Evolutionary conservation across 2,113 vertebrate species (phyloP).

Genomic region (Oostethus manadensis): DNA sequence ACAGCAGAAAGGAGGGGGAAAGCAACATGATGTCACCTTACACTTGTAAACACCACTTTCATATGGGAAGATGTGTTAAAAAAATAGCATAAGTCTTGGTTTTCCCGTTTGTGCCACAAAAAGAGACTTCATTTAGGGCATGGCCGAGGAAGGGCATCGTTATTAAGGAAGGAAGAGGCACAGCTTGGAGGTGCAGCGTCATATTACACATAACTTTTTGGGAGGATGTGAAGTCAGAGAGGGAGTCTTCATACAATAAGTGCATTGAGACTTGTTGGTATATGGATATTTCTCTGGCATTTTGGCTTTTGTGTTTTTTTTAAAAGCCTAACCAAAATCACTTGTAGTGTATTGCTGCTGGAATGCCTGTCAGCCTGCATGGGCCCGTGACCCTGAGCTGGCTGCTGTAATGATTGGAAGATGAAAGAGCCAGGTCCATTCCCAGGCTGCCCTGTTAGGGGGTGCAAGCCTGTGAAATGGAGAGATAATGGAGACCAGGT

Average conservation of each 20-base stretch:
- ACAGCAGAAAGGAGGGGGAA: slow-evolving; percentile 36
- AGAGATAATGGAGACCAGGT: slow-evolving; percentile 80
- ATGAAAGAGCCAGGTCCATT: slow-evolving; percentile 80
- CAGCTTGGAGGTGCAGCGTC: slow-evolving; percentile 49
- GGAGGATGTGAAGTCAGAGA: slow-evolving; percentile 62
- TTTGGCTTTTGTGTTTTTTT: slow-evolving; percentile 31
- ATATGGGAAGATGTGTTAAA: slow-evolving; percentile 11
- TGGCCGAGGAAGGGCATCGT: slow-evolving; percentile 27
- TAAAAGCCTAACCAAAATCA: slow-evolving; percentile 68
- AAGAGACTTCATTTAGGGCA: slow-evolving; percentile 27
- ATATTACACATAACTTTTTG: slow-evolving; percentile 64
- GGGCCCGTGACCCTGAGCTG: slow-evolving; percentile 74
- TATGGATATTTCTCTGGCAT: slow-evolving; percentile 68
- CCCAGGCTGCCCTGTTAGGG: slow-evolving; percentile 77
- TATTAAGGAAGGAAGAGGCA: slow-evolving; percentile 30
- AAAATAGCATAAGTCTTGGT: not conserved
- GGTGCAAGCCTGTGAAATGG: slow-evolving; percentile 73
- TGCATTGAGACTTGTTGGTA: slow-evolving; percentile 68
- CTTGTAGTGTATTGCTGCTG: slow-evolving; percentile 70
- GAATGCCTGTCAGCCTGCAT: slow-evolving; percentile 71
- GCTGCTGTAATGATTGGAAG: slow-evolving; percentile 77
- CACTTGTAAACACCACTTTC: slow-evolving; percentile 48
- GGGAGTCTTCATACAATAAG: slow-evolving; percentile 75
- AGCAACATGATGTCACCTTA: slow-evolving; percentile 48
- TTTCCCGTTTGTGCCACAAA: slow-evolving; percentile 23